Percentiles rank a stretch among this genome's conserved stretches.
These are phyloP conservation scores for Hexactinellida sp. DNA, from an alignment of 37 sponge, comb jelly and placozoan genomes.

Conservation along the genomic window DNA sequence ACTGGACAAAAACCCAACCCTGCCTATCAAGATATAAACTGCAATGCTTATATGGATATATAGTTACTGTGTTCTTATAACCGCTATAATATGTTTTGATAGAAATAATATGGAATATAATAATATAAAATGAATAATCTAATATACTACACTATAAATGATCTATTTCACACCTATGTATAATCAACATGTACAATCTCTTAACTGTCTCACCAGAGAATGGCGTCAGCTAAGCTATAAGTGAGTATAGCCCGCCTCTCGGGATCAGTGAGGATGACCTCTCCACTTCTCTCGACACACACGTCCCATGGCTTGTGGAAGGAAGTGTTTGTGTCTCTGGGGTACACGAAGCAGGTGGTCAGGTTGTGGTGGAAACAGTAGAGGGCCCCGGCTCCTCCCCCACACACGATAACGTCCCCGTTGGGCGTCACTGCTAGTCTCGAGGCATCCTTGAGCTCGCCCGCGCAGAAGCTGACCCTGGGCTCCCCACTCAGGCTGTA, in stretches of 20 bases:
- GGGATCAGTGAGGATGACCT: not conserved
- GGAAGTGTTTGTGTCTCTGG: not conserved
- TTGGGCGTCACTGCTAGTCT: not conserved
- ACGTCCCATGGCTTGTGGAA: constrained; percentile 5
- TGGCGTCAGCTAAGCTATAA: not conserved
- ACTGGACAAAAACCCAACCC: too few relatives aligned
- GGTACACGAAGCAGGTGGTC: not conserved
- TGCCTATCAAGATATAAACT: too few relatives aligned
- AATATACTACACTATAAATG: too few relatives aligned
- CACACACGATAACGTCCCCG: not conserved
- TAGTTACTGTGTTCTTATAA: too few relatives aligned
- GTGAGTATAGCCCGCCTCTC: not conserved
- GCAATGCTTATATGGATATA: too few relatives aligned
- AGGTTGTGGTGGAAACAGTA: constrained; percentile 5
- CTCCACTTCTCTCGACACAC: not conserved
- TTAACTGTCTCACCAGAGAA: not conserved
- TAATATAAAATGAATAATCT: too few relatives aligned
- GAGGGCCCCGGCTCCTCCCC: not conserved
- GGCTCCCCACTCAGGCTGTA: not conserved
- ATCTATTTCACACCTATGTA: not conserved
- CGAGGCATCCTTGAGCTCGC: not conserved
- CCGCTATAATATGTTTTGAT: too few relatives aligned
- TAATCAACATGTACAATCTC: not conserved
- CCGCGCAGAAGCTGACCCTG: not conserved
- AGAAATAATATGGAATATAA: too few relatives aligned